These are phyloP conservation scores for Oscheius sp. DNA, from an alignment of 2,888 invertebrate genomes.

Conservation along the genomic window DNA sequence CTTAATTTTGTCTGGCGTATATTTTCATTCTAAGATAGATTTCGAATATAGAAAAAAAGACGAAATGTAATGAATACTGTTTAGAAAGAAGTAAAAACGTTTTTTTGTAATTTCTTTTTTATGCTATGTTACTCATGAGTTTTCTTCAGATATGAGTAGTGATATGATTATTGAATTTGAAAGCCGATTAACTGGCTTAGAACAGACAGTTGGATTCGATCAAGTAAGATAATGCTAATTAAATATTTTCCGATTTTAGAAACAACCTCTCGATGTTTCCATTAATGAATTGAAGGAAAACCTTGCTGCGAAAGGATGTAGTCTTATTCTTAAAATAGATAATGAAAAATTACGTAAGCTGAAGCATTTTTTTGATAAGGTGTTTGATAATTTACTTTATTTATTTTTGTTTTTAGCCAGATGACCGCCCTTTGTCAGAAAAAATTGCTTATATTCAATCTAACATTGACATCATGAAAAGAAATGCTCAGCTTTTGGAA, in stretches of 20 bases:
- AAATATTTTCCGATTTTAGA: neutral
- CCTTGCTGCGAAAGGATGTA: conserved; percentile 15
- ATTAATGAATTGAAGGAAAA: neutral
- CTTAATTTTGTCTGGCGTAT: too few species aligned
- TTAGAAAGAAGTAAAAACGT: too few species aligned
- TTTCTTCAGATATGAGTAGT: too few species aligned
- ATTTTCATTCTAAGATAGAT: too few species aligned
- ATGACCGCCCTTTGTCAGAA: conserved; percentile 12
- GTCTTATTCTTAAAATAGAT: conserved; percentile 13
- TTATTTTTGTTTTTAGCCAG: conserved; percentile 8
- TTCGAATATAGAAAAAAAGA: too few species aligned
- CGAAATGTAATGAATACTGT: too few species aligned
- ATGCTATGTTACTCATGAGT: too few species aligned
- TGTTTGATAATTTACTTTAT: neutral
- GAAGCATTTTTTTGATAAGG: conserved; percentile 16
- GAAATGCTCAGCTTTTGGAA: neutral
- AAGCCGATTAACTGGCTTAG: neutral
- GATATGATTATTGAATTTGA: conserved; percentile 3
- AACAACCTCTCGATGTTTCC: neutral
- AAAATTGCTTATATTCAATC: conserved; percentile 14
- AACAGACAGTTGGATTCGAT: neutral
- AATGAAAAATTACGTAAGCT: neutral
- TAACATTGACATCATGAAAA: neutral
- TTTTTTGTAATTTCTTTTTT: too few species aligned
- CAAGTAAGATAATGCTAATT: neutral